These are phyloP conservation scores for Bathynomus jamesi DNA, from an alignment of 1,140 invertebrate species.

Conservation along the genomic window DNA sequence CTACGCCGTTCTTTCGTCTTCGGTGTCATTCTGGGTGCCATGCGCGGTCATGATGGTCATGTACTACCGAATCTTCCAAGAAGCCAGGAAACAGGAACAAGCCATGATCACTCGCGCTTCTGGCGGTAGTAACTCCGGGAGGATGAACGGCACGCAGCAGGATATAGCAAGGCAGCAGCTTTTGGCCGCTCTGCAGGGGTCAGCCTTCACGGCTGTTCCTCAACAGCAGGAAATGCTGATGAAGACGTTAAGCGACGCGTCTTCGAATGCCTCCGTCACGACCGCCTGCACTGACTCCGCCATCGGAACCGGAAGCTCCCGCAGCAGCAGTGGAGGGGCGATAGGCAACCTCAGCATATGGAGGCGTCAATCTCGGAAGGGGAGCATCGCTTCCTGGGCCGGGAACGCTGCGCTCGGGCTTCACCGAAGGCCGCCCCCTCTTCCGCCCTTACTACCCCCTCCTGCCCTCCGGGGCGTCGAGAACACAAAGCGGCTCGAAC, in stretches of 20 bases:
- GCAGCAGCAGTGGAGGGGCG: slow-evolving; percentile 21
- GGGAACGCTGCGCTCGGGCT: background rate
- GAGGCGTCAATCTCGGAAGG: background rate
- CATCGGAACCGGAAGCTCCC: slow-evolving; percentile 20
- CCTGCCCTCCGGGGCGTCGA: slow-evolving; percentile 46
- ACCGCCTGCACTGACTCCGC: too few species aligned
- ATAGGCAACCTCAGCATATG: slow-evolving; percentile 11
- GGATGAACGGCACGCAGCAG: slow-evolving; percentile 15
- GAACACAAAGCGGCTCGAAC: slow-evolving; percentile 92
- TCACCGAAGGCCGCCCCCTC: slow-evolving; percentile 7
- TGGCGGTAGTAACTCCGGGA: background rate
- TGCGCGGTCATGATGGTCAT: slow-evolving; percentile 89
- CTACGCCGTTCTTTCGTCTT: slow-evolving; percentile 83
- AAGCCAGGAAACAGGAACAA: slow-evolving; percentile 83
- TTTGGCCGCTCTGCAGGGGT: slow-evolving; percentile 22
- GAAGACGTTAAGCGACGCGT: slow-evolving; percentile 6
- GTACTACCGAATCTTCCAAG: slow-evolving; percentile 85
- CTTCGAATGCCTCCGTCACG: background rate
- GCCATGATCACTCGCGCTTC: slow-evolving; percentile 25
- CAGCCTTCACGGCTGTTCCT: slow-evolving; percentile 1
- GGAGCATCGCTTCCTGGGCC: background rate
- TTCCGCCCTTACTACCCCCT: slow-evolving; percentile 8
- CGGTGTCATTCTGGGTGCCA: slow-evolving; percentile 91
- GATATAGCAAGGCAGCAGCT: slow-evolving; percentile 17
- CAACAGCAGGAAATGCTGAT: slow-evolving; percentile 9